Base-by-base conservation (phyloP, 2,888 invertebrate genomes). In the Melinaea menophilus region DNA sequence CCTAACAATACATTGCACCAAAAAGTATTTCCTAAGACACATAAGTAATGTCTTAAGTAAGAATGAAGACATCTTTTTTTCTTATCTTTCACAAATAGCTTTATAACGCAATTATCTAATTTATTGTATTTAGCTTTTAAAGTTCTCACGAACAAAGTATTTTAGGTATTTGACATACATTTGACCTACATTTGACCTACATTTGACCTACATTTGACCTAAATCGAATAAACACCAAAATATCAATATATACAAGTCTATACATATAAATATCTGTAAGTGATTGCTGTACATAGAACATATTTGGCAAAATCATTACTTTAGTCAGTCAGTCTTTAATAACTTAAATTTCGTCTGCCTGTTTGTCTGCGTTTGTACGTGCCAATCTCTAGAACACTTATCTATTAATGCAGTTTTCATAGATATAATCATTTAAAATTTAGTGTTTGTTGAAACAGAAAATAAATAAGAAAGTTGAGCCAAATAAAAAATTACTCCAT, bases 121-220 rank as follows among this genome's bases (percentile, higher is more conserved):
- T 69, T 69, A 69, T 69, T 60, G 63, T 47, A 61, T 59, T 63
- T 31, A 51, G 55, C 62, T 65, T 62, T 63, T 66, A 61, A 67
- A 67, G 56, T 65, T 67, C 65, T 67, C 67, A 65, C 65, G 61
- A 57, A 65, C 67, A 61, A 62, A 64, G 65, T 67, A 64, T 34
- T 58, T 67, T 45, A 46, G 55, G 22, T 58, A 55, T 60, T 64
- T 61, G 55, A 62, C 62, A 58, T 58, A 55, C 48, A 57, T 46
- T 54, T 51, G n/a, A 60, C 46, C 37, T 57, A 61, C 59, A 64
- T 67, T 67, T 46, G 46, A 46, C 46, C 46, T 46, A n/a, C 46
- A 64, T 67, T 67, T 46, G 46, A 46, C 46, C 46, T 46, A n/a
- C 46, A 46, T 46, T 46, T 12, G 4, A 46, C 3, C 11, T 48